Evolutionary conservation across 2,888 invertebrate species (phyloP), one percentile per base, ranked within the genome.

Genomic region (Heteropelma amictum): DNA sequence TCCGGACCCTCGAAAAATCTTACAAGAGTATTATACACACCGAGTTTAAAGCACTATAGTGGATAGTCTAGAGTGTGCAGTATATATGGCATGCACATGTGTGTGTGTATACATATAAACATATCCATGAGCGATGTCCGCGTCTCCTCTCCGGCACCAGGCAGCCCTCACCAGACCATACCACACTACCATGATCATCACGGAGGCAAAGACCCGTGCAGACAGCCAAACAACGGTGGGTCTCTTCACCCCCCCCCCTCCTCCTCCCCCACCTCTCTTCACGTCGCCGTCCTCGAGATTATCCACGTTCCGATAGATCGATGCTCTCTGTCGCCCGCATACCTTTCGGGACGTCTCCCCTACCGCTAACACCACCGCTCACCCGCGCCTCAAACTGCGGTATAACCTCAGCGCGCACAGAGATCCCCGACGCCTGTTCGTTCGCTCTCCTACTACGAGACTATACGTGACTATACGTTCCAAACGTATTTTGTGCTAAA

Each of bases 251-350:
- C 63, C 56, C 47, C 68, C 19, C 56, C 49, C 45, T 54, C 17
- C 19, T 21, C 14, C 49, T 28, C 70, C 17, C 45, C 45, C 47
- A 8, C 21, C 35, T 49, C 49, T 42, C 17, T 21, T 38, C 47
- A 47, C 68, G 35, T 65, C 71, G 45, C 60, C 72, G 63, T 76
- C 76, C 72, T 77, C 77, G 78, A 78, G 79, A 77, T 80, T 78
- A 76, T 80, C 77, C 78, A 77, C 77, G 84, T 85, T 85, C 83
- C 86, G 83, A 87, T 85, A 84, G 84, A 87, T 86, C 85, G 85
- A 85, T 83, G 80, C 83, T 87, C 87, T 84, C 83, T 84, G 83
- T 86, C 85, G 84, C 81, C 83, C 84, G 82, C 83, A 84, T 84
- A 84, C 82, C 85, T 83, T 82, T 83, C 76, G 80, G 64, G 28